Evolutionary conservation across 2,113 vertebrate genomes (phyloP).

Genomic region (Caranx ignobilis): DNA sequence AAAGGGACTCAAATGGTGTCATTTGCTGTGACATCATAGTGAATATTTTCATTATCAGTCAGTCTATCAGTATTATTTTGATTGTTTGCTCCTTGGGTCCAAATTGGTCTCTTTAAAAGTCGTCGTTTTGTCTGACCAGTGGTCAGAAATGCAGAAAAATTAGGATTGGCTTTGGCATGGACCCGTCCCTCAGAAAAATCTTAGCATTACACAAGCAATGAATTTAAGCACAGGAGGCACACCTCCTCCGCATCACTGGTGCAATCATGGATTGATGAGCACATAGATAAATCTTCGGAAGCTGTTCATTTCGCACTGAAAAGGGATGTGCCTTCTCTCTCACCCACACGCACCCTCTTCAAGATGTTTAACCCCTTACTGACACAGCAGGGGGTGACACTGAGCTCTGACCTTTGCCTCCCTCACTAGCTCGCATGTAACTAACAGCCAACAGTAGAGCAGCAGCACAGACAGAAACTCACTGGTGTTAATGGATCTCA

Average conservation of each 20-base stretch:
- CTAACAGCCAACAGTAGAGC: slow-evolving; percentile 56
- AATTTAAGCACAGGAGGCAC: background rate
- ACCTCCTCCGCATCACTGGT: background rate
- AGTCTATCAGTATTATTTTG: too few species aligned
- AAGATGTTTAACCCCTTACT: background rate
- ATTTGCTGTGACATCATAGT: too few species aligned
- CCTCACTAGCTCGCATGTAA: slow-evolving; percentile 50
- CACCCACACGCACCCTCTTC: background rate
- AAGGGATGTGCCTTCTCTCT: background rate
- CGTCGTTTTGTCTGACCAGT: background rate
- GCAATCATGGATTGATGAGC: background rate
- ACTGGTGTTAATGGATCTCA: slow-evolving; percentile 9
- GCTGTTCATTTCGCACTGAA: background rate
- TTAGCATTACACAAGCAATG: background rate
- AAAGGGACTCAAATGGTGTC: too few species aligned
- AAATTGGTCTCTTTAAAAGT: too few species aligned
- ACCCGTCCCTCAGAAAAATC: background rate
- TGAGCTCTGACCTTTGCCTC: slow-evolving; percentile 51
- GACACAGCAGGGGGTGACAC: slow-evolving; percentile 42
- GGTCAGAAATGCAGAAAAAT: background rate
- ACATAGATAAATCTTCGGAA: background rate
- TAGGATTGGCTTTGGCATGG: too few species aligned
- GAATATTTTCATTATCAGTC: too few species aligned
- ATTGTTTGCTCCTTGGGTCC: too few species aligned
- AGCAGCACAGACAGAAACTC: slow-evolving; percentile 1